A percentile compares a stretch with the other conserved stretches of the same genome.
Conservation (phyloP, 2,113 vertebrate species). For the Pseudorectes ferrugineus region DNA sequence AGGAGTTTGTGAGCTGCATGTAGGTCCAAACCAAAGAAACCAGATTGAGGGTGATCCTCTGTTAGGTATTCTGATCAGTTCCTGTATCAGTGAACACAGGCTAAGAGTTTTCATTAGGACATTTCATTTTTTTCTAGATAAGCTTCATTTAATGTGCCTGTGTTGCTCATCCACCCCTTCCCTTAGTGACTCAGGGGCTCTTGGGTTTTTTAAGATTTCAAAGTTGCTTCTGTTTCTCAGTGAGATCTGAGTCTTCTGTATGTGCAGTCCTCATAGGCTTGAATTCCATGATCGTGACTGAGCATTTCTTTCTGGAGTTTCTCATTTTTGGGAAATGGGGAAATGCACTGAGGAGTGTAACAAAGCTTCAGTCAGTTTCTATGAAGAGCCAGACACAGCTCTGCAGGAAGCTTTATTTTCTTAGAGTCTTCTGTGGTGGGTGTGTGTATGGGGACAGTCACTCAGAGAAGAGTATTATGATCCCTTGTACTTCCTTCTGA, state of each 20-base stretch:
- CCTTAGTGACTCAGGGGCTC: not conserved
- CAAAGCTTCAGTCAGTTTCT: not conserved
- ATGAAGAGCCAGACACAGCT: rapidly evolving
- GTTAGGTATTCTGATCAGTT: not conserved
- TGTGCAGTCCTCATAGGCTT: not conserved
- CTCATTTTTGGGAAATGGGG: not conserved
- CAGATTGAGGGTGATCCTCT: not conserved
- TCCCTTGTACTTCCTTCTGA: not conserved
- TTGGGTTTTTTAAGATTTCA: not conserved
- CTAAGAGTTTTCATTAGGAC: not conserved
- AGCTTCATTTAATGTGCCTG: not conserved
- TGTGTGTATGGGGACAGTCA: not conserved
- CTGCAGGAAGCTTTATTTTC: not conserved
- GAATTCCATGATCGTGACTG: not conserved
- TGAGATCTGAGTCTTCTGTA: not conserved
- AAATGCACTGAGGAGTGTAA: not conserved
- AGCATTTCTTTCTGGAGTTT: not conserved
- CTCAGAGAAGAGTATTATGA: not conserved
- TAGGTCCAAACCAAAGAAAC: not conserved
- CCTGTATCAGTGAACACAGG: not conserved
- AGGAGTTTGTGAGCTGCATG: not conserved
- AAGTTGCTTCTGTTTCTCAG: not conserved
- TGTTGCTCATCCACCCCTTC: not conserved
- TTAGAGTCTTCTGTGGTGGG: not conserved
- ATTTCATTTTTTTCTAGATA: not conserved